These are phyloP conservation scores for Drosophila virilis DNA, from an alignment of 1,140 invertebrate genomes.

Conservation along the genomic window DNA sequence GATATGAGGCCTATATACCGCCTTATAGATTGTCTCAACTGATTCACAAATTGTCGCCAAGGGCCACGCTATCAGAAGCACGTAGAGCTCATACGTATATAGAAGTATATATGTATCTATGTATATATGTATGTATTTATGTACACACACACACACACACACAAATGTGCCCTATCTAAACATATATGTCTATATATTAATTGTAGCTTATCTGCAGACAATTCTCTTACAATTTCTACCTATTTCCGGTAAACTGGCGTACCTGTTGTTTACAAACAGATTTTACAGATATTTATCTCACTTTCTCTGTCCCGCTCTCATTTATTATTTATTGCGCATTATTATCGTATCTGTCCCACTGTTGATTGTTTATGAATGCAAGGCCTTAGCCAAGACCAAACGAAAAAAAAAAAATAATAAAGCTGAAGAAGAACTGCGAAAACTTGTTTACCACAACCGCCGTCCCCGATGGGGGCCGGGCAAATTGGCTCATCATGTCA, in stretches of 20 bases:
- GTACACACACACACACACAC: background rate
- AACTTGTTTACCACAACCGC: constrained; percentile 66
- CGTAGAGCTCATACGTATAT: constrained; percentile 25
- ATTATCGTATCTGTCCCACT: constrained; percentile 10
- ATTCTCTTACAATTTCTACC: constrained; percentile 11
- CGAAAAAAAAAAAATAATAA: background rate
- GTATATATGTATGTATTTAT: background rate
- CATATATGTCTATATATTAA: background rate
- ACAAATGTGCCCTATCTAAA: background rate
- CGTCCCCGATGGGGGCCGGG: constrained; percentile 40
- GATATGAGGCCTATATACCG: constrained; percentile 15
- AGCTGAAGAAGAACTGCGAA: constrained; percentile 29
- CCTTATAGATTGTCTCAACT: constrained; percentile 46
- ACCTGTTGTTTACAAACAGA: constrained; percentile 39
- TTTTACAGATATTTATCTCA: constrained; percentile 40
- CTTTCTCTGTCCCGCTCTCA: constrained; percentile 7
- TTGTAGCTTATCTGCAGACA: constrained; percentile 17
- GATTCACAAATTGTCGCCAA: constrained; percentile 48
- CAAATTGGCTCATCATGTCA: constrained; percentile 60
- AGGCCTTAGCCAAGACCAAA: constrained; percentile 26
- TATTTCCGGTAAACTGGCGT: constrained; percentile 59
- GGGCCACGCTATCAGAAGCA: constrained; percentile 55
- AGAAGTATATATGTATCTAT: too few species aligned
- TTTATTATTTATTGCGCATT: constrained; percentile 1
- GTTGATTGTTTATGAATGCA: constrained; percentile 41